Evolutionary conservation across 2,888 invertebrate genomes (phyloP), one percentile per base, ranked within the genome.

Genomic region (Laothoe populi): DNA sequence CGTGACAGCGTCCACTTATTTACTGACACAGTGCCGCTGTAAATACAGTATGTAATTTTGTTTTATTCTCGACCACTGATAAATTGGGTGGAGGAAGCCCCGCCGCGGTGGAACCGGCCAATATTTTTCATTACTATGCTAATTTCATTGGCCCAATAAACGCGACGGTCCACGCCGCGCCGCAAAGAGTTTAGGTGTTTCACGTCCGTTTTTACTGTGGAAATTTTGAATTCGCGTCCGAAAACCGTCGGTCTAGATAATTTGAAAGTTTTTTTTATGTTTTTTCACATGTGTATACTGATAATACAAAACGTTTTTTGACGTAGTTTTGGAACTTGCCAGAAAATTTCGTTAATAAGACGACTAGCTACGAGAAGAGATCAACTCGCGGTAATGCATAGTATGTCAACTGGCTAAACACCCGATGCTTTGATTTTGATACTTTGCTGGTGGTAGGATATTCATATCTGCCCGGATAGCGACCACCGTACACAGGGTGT

Each of bases 121-220:
- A 91, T 90, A 90, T 91, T 90, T 91, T 91, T 91, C 90, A 92
- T 92, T 90, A 90, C 88, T 90, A 92, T 92, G 90, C 89, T 92
- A 92, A 92, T 92, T 90, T 86, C 87, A 89, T 91, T 91, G 86
- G 86, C 72, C 87, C 87, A 89, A 91, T 90, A 87, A 90, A 90
- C 84, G 88, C 77, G 81, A 82, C 75, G 82, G 75, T 80, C 84
- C 79, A 72, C 73, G 78, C 85, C 87, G 83, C 87, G 83, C 88
- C 49, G 53, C 49, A 53, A 53, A 90, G 88, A 88, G 88, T 87
- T 89, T 89, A 86, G 86, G 86, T 77, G 83, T 85, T 86, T 81
- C 83, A 84, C 81, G 78, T 82, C 70, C 83, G 74, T 84, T 88
- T 88, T 87, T 85, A 86, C 85, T 79, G 80, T 84, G 86, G 84